A percentile compares a stretch with the other conserved stretches of the same genome.
These are phyloP conservation scores for Achlya flavicornis DNA, from an alignment of 2,888 invertebrate species.

Conservation along the genomic window DNA sequence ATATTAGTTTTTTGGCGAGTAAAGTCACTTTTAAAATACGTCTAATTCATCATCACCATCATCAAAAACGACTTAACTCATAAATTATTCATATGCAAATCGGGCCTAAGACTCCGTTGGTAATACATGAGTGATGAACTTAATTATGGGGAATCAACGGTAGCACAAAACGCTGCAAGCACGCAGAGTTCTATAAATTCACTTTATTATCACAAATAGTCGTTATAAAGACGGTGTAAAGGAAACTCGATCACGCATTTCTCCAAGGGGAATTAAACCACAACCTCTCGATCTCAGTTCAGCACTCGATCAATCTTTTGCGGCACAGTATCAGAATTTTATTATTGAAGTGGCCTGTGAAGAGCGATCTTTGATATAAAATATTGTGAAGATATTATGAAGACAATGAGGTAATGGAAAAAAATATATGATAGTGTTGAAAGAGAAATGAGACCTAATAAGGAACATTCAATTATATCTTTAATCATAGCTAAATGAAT, in stretches of 20 bases:
- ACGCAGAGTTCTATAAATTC: not conserved
- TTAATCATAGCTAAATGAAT: not conserved
- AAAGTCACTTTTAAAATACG: no score
- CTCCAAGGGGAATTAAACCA: not conserved
- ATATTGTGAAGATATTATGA: not conserved
- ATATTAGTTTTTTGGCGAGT: no score
- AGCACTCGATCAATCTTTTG: conserved; percentile 17
- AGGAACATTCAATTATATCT: not conserved
- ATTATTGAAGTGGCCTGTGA: not conserved
- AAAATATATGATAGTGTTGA: no score
- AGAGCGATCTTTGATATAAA: not conserved
- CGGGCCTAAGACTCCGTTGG: not conserved
- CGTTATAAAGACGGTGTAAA: not conserved
- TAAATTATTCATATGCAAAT: no score
- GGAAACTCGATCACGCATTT: not conserved
- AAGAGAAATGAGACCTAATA: not conserved
- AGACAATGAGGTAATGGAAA: no score
- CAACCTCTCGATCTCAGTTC: conserved; percentile 16
- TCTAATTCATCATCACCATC: no score
- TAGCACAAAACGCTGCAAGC: not conserved
- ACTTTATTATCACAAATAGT: not conserved
- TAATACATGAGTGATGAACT: not conserved
- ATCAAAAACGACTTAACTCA: no score
- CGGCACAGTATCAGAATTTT: not conserved
- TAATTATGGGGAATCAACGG: no score